Percentiles rank a stretch among this genome's conserved stretches.
Evolutionary conservation across 2,888 invertebrate genomes (phyloP).

Genomic region (Lymantria dispar): DNA sequence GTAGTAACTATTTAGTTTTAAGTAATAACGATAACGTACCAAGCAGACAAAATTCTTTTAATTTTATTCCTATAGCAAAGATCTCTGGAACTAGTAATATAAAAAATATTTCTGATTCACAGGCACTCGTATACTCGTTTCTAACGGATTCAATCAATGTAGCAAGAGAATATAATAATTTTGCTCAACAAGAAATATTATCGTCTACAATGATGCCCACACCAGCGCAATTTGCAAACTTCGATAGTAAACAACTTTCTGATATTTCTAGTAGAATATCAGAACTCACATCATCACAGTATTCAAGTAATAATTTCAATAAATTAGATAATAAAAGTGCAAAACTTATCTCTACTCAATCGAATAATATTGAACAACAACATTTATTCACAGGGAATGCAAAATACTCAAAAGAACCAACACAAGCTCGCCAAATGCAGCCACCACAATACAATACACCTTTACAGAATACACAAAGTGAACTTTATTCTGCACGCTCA

Average conservation of each 20-base stretch:
- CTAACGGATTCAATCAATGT: slow-evolving; percentile 71
- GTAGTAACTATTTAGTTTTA: slow-evolving; percentile 69
- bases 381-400: slow-evolving; percentile 35
- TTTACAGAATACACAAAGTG: slow-evolving; percentile 20
- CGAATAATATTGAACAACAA: slow-evolving; percentile 24
- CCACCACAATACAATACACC: not conserved
- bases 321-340: slow-evolving; percentile 16
- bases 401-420: slow-evolving; percentile 33
- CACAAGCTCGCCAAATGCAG: slow-evolving; percentile 32
- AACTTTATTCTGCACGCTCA: slow-evolving; percentile 38
- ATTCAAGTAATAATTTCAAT: slow-evolving; percentile 37
- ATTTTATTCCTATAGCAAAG: slow-evolving; percentile 65
- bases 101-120: slow-evolving; percentile 71
- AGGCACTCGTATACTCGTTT: slow-evolving; percentile 73
- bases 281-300: slow-evolving; percentile 68
- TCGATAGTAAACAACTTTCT: slow-evolving; percentile 55
- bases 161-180: slow-evolving; percentile 67
- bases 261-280: slow-evolving; percentile 62
- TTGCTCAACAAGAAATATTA: slow-evolving; percentile 54
- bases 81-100: slow-evolving; percentile 57
- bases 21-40: slow-evolving; percentile 48
- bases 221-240: slow-evolving; percentile 47
- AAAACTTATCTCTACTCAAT: slow-evolving; percentile 33
- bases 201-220: slow-evolving; percentile 39
- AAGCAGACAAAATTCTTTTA: slow-evolving; percentile 37